Evolutionary conservation across 2,113 vertebrate genomes (phyloP), one percentile per base, ranked within the genome.

Genomic region (Callipepla squamata): DNA sequence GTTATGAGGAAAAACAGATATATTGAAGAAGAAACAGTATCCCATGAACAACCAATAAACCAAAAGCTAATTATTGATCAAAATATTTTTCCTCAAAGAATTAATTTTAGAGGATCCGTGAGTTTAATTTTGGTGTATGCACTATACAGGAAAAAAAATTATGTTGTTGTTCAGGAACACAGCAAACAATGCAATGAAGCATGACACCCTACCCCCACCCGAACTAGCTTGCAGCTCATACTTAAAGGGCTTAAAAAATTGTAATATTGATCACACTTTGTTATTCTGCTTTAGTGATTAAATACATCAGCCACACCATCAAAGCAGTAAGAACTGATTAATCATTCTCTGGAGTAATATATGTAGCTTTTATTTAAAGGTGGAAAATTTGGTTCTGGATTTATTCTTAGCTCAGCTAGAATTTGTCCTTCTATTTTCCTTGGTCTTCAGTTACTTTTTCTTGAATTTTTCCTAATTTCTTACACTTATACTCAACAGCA

Each of bases 281-380:
- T 94, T 94, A 91, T 91, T 94, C 90, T 90, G 51, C 74, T 92
- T 91, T 94, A 55, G 30, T 96, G 92, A 95, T 97, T 94, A 90
- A 95, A 96, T 74, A 87, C 70, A 78, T 75, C 94, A 95, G 23
- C 74, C 53, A 66, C 51, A 87, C 48, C 65, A 68, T 87, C 77
- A 80, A 57, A 78, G 50, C 65, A 80, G 85, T 95, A 90, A 92
- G 6, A 63, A 62, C 59, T 95, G 93, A 93, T 97, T 94, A 95
- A 96, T 95, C 82, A 92, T 89, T 85, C 93, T 88, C 75, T 87
- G 68, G 45, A 48, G 18, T 80, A 93, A 85, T 57, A 87, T 14
- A 55, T 25, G 36, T 73, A 84, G 40, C 40, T 62, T 89, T 85
- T 93, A 87, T 95, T 92, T 82, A 68, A 94, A 82, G 55, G 15